Conservation (phyloP, 1,140 invertebrate genomes). For the Oncopodura yosiiana region DNA sequence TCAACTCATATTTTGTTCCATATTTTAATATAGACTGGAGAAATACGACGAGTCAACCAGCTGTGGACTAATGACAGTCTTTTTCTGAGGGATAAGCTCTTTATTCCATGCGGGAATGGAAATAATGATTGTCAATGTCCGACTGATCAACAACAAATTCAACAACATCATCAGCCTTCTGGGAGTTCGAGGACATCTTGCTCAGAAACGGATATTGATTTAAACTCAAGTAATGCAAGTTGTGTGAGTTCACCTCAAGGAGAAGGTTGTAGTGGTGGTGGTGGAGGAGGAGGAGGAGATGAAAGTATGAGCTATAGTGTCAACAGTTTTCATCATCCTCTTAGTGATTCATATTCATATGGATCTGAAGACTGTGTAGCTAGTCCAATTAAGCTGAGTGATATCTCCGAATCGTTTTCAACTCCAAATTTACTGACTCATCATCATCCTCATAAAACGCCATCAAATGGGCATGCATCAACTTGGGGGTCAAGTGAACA, state of each 20-base stretch:
- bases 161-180: not conserved
- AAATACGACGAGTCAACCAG: conserved; percentile 74
- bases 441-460: not conserved
- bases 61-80: conserved; percentile 81
- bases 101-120: conserved; percentile 51
- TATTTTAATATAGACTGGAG: conserved; percentile 62
- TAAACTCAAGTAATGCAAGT: conserved; percentile 42
- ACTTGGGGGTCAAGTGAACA: not conserved
- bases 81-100: conserved; percentile 66
- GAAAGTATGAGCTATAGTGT: no score
- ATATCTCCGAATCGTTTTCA: no score
- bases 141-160: not conserved
- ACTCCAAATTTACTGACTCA: not conserved
- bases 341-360: conserved; percentile 31
- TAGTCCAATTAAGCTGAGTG: conserved; percentile 18
- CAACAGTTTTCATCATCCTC: conserved; percentile 19
- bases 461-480: not conserved
- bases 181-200: conserved; percentile 11
- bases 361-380: conserved; percentile 24
- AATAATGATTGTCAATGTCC: conserved; percentile 17
- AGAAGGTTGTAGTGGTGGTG: not conserved
- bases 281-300: no score
- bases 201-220: conserved; percentile 42
- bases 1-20: conserved; percentile 29
- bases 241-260: conserved; percentile 16